Conservation (phyloP, 2,113 vertebrate genomes). For the Atrichornis clamosus region DNA sequence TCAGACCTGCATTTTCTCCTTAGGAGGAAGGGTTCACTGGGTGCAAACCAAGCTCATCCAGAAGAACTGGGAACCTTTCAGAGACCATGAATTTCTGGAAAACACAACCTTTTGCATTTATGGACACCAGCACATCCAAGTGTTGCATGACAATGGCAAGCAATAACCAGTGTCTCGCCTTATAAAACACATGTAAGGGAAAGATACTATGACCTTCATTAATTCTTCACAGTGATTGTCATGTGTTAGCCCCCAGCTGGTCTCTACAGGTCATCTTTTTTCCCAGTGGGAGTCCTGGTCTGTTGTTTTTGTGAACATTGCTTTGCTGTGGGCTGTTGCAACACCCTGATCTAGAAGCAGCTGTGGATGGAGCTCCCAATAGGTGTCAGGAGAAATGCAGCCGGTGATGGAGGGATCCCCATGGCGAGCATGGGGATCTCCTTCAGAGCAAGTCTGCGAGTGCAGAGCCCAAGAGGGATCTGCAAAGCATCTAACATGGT, state of each 20-base stretch:
- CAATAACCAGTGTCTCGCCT: background rate
- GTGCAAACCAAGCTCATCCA: background rate
- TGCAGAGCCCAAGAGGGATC: slow-evolving; percentile 8
- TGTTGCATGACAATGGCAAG: background rate
- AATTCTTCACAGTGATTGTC: background rate
- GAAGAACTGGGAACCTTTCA: background rate
- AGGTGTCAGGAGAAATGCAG: background rate
- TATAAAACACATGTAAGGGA: background rate
- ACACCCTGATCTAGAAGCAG: background rate
- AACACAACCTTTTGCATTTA: background rate
- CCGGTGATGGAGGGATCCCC: background rate
- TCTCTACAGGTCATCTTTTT: background rate
- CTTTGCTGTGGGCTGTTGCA: background rate
- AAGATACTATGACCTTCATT: background rate
- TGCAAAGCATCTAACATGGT: slow-evolving; percentile 20
- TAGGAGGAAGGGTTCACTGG: background rate
- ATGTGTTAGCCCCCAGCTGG: rapidly evolving
- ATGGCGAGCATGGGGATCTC: background rate
- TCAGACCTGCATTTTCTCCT: background rate
- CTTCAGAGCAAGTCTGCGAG: background rate
- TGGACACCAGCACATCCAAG: background rate
- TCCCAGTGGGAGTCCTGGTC: background rate
- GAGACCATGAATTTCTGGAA: background rate
- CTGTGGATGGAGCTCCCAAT: background rate
- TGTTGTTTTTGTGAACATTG: background rate